Base-by-base conservation (phyloP, 2,888 invertebrate species). In the Phaedon cochleariae region DNA sequence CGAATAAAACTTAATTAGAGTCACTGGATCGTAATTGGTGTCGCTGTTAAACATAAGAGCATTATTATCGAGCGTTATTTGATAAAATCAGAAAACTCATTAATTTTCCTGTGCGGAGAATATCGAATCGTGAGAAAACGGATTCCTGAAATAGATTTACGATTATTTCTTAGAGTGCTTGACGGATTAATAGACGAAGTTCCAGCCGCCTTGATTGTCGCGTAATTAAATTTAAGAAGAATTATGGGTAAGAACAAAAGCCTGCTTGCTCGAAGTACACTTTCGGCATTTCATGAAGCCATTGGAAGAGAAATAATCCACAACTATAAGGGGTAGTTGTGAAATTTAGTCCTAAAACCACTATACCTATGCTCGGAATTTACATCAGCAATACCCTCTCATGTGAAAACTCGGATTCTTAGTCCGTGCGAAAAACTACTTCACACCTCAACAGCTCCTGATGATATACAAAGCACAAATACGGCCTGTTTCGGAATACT, bases 51-150 rank as follows among this genome's bases (percentile, higher is more conserved):
- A 64, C 51, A 51, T 57, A 22, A 46, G 41, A 57, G 22, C 58
- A 60, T 57, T 59, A 63, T 62, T 63, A 62, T 59, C 57, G 48
- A 18, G 55, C 51, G 37, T 46, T 62, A 59, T 55, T 64, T 51
- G 55, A 54, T 55, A 10, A 64, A 67, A 62, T 59, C 62, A 59
- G 58, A 59, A 66, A 66, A 66, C 62, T 66, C 66, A 49, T 66
- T 66, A 59, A 65, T 51, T 58, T 48, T 37, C 49, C 20, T n/a
- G 10, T 2, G 18, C 20, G 20, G 26, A 45, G 54, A 57, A 45
- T 45, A 57, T 45, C 22, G 17, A 15, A 57, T 60, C 60, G 34
- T 18, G 53, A 45, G 53, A 54, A 59, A 41, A 58, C 45, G 58
- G 51, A 41, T 52, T 62, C 21, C 46, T 20, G 37, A 62, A 62